These are phyloP conservation scores for Xiphophorus maculatus DNA, from an alignment of 2,113 vertebrate genomes.

Conservation along the genomic window DNA sequence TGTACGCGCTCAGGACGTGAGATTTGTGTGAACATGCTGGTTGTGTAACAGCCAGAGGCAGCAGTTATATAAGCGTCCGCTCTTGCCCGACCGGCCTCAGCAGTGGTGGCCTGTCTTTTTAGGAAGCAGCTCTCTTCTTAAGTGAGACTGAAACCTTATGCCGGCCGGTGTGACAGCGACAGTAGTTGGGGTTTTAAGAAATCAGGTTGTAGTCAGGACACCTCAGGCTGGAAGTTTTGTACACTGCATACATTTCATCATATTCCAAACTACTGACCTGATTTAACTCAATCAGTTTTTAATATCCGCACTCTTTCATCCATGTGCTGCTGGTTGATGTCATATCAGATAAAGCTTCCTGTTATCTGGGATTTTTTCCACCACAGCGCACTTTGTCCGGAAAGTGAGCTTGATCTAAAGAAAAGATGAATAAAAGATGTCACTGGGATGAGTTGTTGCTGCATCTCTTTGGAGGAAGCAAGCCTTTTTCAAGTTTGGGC, in stretches of 20 bases:
- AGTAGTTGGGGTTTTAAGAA: not conserved
- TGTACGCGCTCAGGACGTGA: constrained; percentile 37
- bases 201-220: not conserved
- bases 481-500: too few species aligned
- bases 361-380: not conserved
- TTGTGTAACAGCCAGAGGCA: constrained; percentile 79
- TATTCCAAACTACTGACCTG: constrained; percentile 14
- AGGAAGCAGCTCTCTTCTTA: constrained; percentile 37
- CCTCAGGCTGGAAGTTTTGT: not conserved
- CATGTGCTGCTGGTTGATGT: not conserved
- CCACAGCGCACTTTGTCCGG: not conserved
- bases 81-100: constrained; percentile 51
- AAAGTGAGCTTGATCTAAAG: not conserved
- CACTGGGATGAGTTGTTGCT: too few species aligned
- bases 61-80: constrained; percentile 73
- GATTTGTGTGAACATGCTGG: constrained; percentile 68
- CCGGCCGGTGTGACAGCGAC: constrained; percentile 2
- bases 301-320: not conserved
- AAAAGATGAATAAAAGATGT: too few species aligned
- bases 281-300: constrained; percentile 3
- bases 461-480: too few species aligned
- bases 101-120: constrained; percentile 48
- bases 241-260: not conserved
- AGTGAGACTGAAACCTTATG: not conserved
- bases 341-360: constrained; percentile 9